Evolutionary conservation across 2,113 vertebrate genomes (phyloP), one percentile per base, ranked within the genome.

Genomic region (Tragelaphus strepsiceros): DNA sequence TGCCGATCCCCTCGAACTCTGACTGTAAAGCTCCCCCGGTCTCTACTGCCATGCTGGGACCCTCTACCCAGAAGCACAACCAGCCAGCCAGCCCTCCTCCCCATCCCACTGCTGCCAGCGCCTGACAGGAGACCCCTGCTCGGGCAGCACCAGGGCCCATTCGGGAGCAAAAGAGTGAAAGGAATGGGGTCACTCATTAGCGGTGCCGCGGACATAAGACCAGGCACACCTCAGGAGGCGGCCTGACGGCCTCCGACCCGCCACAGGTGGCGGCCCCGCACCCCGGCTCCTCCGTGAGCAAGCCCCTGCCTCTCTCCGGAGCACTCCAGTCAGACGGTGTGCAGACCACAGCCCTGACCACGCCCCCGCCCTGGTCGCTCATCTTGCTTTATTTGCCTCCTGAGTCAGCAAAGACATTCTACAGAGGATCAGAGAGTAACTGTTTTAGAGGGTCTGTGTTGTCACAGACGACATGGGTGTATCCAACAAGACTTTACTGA

Each of bases 171-270:
- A 77, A 81, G 19, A 15, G 2, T 5, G 1, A 43, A 46, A 61
- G 54, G 80, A 35, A 7, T 4, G 26, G 28, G 13, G 30, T 49
- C 62, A 4, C 10, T 2, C 62, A 4, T 7, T 2, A 58, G 53
- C 0, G 17, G 58, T 3, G 32, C 51, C 7, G 28, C 5, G 9
- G 78, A 88, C 21, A 11, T 14, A 26, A 59, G 61, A 6, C 22
- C 7, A 14, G 62, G 54, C 26, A 2, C 53, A 10, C 3, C 39
- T 54, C 28, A 43, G 1, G 10, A 64, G 1, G 15, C 0, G 10
- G 84, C 67, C 32, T 51, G 1, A 15, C 0, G 2, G 84, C 64
- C 21, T 35, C 84, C 54, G 84, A 46, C 14, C 24, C 24, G 5
- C 14, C 39, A 7, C 11, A 3, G 43, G 6, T 0, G 17, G 35